These are phyloP conservation scores for Esox masquinongy DNA, from an alignment of 2,797 vertebrate genomes.

Conservation along the genomic window DNA sequence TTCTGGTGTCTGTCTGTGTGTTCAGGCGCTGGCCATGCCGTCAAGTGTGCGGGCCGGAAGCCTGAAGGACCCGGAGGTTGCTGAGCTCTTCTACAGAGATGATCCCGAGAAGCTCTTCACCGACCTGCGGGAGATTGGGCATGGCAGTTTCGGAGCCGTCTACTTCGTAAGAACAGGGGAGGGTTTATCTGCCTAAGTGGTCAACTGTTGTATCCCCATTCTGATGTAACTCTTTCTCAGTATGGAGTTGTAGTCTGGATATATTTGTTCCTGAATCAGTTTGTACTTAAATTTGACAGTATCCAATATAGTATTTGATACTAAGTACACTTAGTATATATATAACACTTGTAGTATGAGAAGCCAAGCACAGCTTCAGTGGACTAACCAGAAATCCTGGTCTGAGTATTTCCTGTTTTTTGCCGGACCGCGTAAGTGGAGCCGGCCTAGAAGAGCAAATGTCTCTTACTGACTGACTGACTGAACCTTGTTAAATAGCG, in stretches of 20 bases:
- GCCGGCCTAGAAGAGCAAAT: too few species aligned
- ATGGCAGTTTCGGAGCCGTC: constrained; percentile 93
- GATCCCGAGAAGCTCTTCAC: constrained; percentile 94
- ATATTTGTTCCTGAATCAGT: not conserved
- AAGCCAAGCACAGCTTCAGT: too few species aligned
- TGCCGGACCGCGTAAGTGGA: too few species aligned
- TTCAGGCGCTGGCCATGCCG: constrained; percentile 87
- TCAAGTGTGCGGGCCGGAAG: constrained; percentile 91
- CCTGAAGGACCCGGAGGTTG: constrained; percentile 95
- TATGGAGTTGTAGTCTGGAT: not conserved
- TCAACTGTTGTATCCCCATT: not conserved
- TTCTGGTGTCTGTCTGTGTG: constrained; percentile 24
- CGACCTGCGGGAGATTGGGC: constrained; percentile 91
- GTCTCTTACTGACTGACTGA: too few species aligned
- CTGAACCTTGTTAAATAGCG: too few species aligned
- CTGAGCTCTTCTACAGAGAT: constrained; percentile 92
- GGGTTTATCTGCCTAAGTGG: not conserved
- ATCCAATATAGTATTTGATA: too few species aligned
- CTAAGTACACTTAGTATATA: too few species aligned
- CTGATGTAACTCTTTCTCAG: not conserved
- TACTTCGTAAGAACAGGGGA: constrained; percentile 79
- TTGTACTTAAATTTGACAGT: not conserved
- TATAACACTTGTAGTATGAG: too few species aligned
- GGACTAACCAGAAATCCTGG: too few species aligned
- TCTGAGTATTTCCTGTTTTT: too few species aligned